These are phyloP conservation scores for Sebastes wilsoni DNA, from an alignment of 2,797 vertebrate species.

Conservation along the genomic window DNA sequence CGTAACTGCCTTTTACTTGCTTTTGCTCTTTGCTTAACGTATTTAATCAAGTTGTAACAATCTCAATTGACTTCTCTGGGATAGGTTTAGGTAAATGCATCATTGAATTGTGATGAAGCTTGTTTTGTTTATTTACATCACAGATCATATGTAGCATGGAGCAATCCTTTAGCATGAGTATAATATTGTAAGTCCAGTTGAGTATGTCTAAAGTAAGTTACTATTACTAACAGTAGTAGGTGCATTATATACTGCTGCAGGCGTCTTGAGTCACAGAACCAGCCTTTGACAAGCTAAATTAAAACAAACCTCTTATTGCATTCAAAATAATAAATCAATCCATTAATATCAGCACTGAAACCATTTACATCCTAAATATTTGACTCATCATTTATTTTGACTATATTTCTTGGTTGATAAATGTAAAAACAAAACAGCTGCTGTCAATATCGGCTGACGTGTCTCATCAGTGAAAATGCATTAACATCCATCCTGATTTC, in stretches of 20 bases:
- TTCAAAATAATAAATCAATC: not conserved
- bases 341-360: constrained; percentile 5
- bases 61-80: too few relatives aligned
- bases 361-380: constrained; percentile 7
- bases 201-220: not conserved
- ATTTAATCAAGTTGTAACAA: too few relatives aligned
- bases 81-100: too few relatives aligned
- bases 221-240: not conserved
- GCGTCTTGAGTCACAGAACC: not conserved
- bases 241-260: not conserved
- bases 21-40: too few relatives aligned
- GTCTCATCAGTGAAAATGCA: constrained; percentile 33
- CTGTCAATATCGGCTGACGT: not conserved
- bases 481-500: constrained; percentile 8
- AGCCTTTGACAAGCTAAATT: constrained; percentile 2
- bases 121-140: too few relatives aligned
- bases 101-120: too few relatives aligned
- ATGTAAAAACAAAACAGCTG: constrained; percentile 1
- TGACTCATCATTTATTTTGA: constrained; percentile 5
- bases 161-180: not conserved
- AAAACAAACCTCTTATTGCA: constrained; percentile 8
- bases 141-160: not conserved
- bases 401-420: not conserved
- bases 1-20: too few relatives aligned
- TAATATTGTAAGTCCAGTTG: not conserved